Base-by-base conservation (phyloP, 2,797 vertebrate species). In the Lagocephalus sceleratus region DNA sequence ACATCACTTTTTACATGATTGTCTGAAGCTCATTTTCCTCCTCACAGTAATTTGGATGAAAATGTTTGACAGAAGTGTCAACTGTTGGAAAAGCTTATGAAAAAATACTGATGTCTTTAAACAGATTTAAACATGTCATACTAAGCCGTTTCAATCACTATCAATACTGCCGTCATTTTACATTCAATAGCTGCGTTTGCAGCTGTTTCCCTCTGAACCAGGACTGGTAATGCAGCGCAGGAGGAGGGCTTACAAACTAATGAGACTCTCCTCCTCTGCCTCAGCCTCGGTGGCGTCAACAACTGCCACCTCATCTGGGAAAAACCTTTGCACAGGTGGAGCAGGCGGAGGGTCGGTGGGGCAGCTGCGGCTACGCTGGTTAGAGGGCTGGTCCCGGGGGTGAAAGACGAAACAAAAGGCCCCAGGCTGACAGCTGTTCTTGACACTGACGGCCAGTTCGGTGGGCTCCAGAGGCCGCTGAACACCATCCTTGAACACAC, bases 371-470 rank as follows among this genome's bases (percentile, higher is more conserved):
- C 3, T 0, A 0, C 60, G 58, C 15, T 19, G 22, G 20, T 1
- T 7, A n/a, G n/a, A n/a, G 20, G 50, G 16, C 20, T 63, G 66
- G 35, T 72, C 47, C 1, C 20, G 58, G 0, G 86, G 91, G 75
- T 93, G 94, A 83, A 93, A 99, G 79, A 99, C 87, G 17, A 99
- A 98, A 82, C 92, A 88, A 83, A 94, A 98, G 63, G 92, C 90
- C 66, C 91, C 92, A 6, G 92, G 93, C 51, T 93, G 89, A 55
- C 94, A 84, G 19, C 78, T 86, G 53, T 87, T 90, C 85, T 99
- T 99, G 60, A 98, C 88, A 17, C 65, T 77, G 54, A 97, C 91
- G 3, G 94, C 95, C 55, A 93, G 77, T n/a, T 95, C 92, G 8
- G 93, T 81, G 0, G 92, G 86, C 1, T 83, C 86, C 56, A 98